These are phyloP conservation scores for Pachyrhynchus sulphureomaculatus DNA, from an alignment of 1,140 invertebrate species.

Conservation along the genomic window DNA sequence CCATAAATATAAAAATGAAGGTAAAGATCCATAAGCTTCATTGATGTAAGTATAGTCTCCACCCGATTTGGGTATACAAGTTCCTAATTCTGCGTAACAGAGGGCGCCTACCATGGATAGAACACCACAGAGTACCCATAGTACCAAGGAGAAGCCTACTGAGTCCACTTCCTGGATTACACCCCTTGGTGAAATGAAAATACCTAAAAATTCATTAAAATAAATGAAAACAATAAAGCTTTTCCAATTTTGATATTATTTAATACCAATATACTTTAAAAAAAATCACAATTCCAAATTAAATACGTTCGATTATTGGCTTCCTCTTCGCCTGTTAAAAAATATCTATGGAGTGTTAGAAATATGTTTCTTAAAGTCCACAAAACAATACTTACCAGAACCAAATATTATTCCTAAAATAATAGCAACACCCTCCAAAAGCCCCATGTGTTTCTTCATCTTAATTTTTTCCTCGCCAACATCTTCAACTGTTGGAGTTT, in stretches of 20 bases:
- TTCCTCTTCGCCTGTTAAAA: no score
- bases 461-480: conserved; percentile 60
- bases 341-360: no score
- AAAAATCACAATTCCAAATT: not conserved
- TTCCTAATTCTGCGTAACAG: conserved; percentile 94
- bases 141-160: conserved; percentile 80
- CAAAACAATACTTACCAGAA: conserved; percentile 70
- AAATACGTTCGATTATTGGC: not conserved
- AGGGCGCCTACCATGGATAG: conserved; percentile 87
- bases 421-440: conserved; percentile 83
- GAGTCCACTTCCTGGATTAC: conserved; percentile 86
- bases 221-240: not conserved
- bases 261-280: not conserved
- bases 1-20: conserved; percentile 94
- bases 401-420: conserved; percentile 89
- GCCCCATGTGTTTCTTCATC: conserved; percentile 78
- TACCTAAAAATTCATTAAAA: conserved; percentile 54
- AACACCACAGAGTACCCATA: conserved; percentile 87
- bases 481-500: not conserved
- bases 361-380: no score
- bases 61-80: conserved; percentile 78
- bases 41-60: conserved; percentile 93
- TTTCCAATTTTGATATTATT: not conserved
- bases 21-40: conserved; percentile 88
- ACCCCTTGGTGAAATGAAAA: conserved; percentile 96